These are phyloP conservation scores for Tetraneura akinire DNA, from an alignment of 1,140 invertebrate species.

Conservation along the genomic window DNA sequence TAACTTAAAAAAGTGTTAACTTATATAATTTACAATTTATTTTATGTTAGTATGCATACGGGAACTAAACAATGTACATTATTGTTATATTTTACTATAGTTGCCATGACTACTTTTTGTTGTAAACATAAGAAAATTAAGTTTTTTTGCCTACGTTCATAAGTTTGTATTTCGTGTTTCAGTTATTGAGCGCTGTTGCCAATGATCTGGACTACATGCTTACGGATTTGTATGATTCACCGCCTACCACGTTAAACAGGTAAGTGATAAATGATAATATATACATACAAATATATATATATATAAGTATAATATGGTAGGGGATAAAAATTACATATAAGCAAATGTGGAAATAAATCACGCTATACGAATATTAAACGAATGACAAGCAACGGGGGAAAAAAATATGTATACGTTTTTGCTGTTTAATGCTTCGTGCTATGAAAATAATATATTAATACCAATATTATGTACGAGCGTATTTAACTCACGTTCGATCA, in stretches of 20 bases:
- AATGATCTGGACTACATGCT: conserved; percentile 73
- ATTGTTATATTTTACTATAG: conserved; percentile 11
- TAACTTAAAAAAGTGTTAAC: too few relatives aligned
- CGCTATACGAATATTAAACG: too few relatives aligned
- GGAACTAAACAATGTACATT: too few relatives aligned
- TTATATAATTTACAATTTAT: too few relatives aligned
- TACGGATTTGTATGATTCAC: conserved; percentile 66
- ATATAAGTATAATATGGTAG: not conserved
- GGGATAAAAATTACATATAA: not conserved
- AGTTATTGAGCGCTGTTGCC: conserved; percentile 73
- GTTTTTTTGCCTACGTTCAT: conserved; percentile 3
- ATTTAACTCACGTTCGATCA: conserved; percentile 27
- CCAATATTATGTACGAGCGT: not conserved
- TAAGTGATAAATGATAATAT: conserved; percentile 10
- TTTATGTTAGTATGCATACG: too few relatives aligned
- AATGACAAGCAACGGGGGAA: not conserved
- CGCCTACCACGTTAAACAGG: conserved; percentile 55
- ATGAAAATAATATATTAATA: not conserved
- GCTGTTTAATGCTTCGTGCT: not conserved
- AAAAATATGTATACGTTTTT: not conserved
- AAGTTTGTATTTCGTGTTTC: conserved; percentile 52
- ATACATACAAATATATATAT: too few relatives aligned
- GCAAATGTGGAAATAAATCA: too few relatives aligned
- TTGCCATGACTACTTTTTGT: conserved; percentile 36
- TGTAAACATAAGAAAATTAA: conserved; percentile 23